Evolutionary conservation across 2,888 invertebrate species (phyloP).

Genomic region (Esperia sulphurella): DNA sequence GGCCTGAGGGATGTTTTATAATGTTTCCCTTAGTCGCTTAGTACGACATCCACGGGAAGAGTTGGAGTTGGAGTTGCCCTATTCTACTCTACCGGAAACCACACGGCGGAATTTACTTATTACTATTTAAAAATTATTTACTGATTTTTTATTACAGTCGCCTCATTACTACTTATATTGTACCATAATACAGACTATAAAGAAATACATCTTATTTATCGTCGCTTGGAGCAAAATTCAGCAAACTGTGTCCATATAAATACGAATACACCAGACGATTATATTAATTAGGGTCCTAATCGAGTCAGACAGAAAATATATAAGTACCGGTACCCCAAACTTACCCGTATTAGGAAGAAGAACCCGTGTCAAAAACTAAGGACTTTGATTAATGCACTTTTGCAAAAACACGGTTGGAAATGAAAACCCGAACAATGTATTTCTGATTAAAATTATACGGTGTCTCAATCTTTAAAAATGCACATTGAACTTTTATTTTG

Average conservation of each 20-base stretch:
- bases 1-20: too few species aligned
- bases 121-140: too few species aligned
- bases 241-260: constrained; percentile 6
- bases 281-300: constrained; percentile 40
- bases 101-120: too few species aligned
- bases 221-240: too few species aligned
- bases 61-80: too few species aligned
- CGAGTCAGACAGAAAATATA: constrained; percentile 12
- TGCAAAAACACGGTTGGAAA: constrained; percentile 19
- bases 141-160: too few species aligned
- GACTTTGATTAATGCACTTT: constrained; percentile 28
- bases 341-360: constrained; percentile 11
- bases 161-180: too few species aligned
- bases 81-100: too few species aligned
- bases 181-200: too few species aligned
- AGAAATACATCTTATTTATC: too few species aligned
- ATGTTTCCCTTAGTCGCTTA: too few species aligned
- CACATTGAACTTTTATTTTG: constrained; percentile 6
- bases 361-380: constrained; percentile 15
- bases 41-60: too few species aligned
- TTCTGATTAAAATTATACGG: constrained; percentile 22
- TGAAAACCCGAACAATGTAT: constrained; percentile 18
- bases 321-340: constrained; percentile 4
- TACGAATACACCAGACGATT: constrained; percentile 22
- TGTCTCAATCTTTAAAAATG: constrained; percentile 2